Evolutionary conservation across 2,888 invertebrate genomes (phyloP).

Genomic region (Timema cristinae): DNA sequence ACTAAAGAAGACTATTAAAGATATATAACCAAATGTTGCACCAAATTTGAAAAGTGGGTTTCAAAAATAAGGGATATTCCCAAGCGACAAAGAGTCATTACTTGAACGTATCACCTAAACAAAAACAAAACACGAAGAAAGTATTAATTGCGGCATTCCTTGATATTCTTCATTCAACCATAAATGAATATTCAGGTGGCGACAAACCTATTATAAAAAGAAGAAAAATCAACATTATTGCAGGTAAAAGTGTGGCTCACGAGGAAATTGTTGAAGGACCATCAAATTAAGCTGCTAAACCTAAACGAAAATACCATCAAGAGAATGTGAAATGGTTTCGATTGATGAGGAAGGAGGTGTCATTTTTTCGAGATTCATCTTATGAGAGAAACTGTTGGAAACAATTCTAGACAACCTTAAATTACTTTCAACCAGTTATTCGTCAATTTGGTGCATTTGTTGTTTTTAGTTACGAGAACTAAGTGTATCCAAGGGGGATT

Average conservation of each 20-base stretch:
- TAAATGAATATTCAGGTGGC: neutral
- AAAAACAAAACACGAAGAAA: neutral
- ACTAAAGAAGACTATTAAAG: neutral
- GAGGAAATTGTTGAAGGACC: neutral
- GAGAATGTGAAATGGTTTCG: neutral
- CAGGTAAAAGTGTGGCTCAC: neutral
- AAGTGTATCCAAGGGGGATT: neutral
- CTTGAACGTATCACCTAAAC: neutral
- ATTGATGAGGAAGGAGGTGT: neutral
- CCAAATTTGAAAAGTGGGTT: neutral
- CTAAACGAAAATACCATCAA: neutral
- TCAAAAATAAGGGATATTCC: conserved; percentile 1
- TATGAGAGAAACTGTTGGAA: neutral
- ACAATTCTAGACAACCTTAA: neutral
- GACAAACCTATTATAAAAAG: neutral
- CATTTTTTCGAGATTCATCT: neutral
- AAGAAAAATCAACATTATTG: conserved; percentile 4
- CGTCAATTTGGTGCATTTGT: neutral
- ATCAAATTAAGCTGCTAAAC: neutral
- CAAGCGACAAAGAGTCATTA: neutral
- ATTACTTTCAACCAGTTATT: neutral
- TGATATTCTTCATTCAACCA: neutral
- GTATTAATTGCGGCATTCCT: neutral
- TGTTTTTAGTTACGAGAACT: neutral
- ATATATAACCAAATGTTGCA: neutral